Evolutionary conservation across 2,888 invertebrate genomes (phyloP), one percentile per base, ranked within the genome.

Genomic region (Lepeophtheirus nordmannii): DNA sequence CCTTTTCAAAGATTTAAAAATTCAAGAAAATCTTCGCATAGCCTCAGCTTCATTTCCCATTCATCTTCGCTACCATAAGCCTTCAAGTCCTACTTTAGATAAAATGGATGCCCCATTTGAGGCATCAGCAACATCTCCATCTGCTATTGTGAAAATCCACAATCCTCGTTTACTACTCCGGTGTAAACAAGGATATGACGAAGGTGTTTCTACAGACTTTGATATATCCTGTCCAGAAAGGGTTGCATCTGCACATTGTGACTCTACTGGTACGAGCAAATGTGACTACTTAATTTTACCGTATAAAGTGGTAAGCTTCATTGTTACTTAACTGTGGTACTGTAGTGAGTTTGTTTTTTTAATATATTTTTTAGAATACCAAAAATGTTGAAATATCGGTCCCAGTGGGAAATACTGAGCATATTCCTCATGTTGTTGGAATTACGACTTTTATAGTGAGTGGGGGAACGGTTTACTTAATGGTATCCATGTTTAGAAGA

Each of bases 391-490:
- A 64, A 37, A 56, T 64, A 17, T 41, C 41, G n/a, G 64, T 64
- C 8, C 64, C 64, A 23, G 64, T 64, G 56, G 64, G 64, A 11
- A 56, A 64, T 53, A 30, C 14, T 23, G 64, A 64, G 14, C 56
- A 64, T 30, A 22, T 23, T 37, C 17, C 56, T 10, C 23, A 17
- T 20, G 64, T 64, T 17, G 64, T 64, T 10, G 64, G 53, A 20
- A 22, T 64, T 10, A 64, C 56, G 30, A 58, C 69, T 38, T 59
- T 39, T 20, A 20, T 67, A 41, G 58, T 22, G 58, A 62, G 23
- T 56, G 64, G 64, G 1, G 56, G 56, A n/a, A 64, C 64, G 1
- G 30, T 41, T 22, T 37, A 68, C 70, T 73, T 69, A 77, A 76
- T 75, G 67, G 68, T 80, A 30, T 30, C 30, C 30, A 30, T 30